Evolutionary conservation across 2,888 invertebrate genomes (phyloP).

Genomic region (Laspeyria flexula): DNA sequence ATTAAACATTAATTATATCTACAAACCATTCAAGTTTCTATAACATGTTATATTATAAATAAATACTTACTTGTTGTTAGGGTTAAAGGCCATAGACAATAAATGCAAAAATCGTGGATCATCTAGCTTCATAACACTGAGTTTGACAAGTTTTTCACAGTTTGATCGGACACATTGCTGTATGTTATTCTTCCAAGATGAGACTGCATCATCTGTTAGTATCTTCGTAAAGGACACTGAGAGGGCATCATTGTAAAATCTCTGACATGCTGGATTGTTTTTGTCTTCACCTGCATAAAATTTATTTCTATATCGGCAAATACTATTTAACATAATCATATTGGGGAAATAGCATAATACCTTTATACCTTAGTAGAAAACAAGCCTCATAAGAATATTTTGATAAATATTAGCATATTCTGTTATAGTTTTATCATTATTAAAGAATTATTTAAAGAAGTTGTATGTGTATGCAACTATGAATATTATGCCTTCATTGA

Average conservation of each 20-base stretch:
- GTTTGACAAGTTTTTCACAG: conserved; percentile 95
- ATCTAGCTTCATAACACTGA: conserved; percentile 97
- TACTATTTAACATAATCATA: too few species aligned
- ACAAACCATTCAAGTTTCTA: too few species aligned
- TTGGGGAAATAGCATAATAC: too few species aligned
- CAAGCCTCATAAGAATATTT: too few species aligned
- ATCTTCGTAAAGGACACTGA: conserved; percentile 98
- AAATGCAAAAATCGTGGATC: conserved; percentile 97
- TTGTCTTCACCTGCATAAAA: conserved; percentile 91
- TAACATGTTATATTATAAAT: not conserved
- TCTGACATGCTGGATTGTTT: conserved; percentile 95
- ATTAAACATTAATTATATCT: too few species aligned
- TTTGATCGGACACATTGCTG: conserved; percentile 98
- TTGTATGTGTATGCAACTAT: too few species aligned
- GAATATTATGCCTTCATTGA: too few species aligned
- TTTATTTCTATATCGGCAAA: not conserved
- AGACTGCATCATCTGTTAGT: conserved; percentile 98
- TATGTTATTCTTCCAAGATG: conserved; percentile 98
- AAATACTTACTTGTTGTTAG: conserved; percentile 94
- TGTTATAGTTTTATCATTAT: too few species aligned
- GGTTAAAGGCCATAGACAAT: conserved; percentile 97
- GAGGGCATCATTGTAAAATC: conserved; percentile 97
- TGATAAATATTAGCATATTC: too few species aligned
- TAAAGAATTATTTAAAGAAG: too few species aligned
- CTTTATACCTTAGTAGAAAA: too few species aligned